Evolutionary conservation across 2,113 vertebrate genomes (phyloP), one percentile per base, ranked within the genome.

Genomic region (Prolemur simus): DNA sequence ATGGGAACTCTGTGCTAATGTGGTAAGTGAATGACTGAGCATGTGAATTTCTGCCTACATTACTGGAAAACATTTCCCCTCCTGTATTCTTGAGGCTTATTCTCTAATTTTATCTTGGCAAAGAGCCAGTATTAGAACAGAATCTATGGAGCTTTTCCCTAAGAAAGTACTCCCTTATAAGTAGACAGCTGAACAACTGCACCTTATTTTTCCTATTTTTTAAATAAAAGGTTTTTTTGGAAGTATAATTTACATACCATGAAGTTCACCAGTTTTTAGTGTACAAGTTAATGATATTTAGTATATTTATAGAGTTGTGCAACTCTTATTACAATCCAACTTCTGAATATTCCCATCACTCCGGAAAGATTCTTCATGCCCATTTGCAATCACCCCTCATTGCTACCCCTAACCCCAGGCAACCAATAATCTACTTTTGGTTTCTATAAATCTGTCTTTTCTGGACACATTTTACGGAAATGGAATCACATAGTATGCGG

Each of bases 101-200:
- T 95, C 60, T 88, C 39, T 60, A 90, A 77, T 93, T 93, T 95
- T 84, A 82, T 94, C 58, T 77, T 94, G 47, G 47, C 29, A 93
- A 96, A 69, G 54, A 87, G 18, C 32, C 89, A 4, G 37, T 91
- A 71, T 23, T 78, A 89, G 77, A 93, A 85, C 25, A 90, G 42
- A 95, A 89, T 89, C 68, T 91, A 63, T 69, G 69, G 93, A 56
- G 14, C 34, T 95, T 11, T 77, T 4, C 6, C 17, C 23, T 3
- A 89, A 84, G 42, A 91, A 85, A 78, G 14, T 49, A 76, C 5
- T 45, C 18, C n/a, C 37, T 95, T 93, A 95, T 76, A 84, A 93
- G 32, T 89, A 6, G 25, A 87, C 9, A 83, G 18, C 69, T 34
- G 52, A 89, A 94, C 60, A 92, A 6, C 4, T 81, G 73, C 2